These are phyloP conservation scores for Eucera pruinosa DNA, from an alignment of 2,888 invertebrate genomes.

Conservation along the genomic window DNA sequence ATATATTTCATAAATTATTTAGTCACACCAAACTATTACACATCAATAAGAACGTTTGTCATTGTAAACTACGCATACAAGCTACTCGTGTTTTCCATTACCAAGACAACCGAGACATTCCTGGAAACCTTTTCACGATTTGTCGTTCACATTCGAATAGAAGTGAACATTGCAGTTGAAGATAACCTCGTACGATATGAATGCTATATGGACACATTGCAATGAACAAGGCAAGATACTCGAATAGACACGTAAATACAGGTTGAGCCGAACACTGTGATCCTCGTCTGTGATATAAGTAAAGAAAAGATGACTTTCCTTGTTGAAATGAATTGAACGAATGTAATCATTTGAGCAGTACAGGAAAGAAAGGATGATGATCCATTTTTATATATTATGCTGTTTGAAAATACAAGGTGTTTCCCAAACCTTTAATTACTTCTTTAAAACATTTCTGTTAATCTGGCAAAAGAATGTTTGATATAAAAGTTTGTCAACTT, in stretches of 20 bases:
- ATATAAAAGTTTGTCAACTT: too few species aligned
- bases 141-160: slow-evolving; percentile 46
- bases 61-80: not conserved
- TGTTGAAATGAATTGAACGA: not conserved
- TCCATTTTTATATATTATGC: too few species aligned
- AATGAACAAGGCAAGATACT: slow-evolving; percentile 29
- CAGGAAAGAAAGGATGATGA: too few species aligned
- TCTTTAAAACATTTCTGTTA: too few species aligned
- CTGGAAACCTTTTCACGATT: slow-evolving; percentile 61
- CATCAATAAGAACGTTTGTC: not conserved
- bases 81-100: slow-evolving; percentile 49
- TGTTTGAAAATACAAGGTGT: too few species aligned
- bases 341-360: not conserved
- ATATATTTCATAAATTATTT: too few species aligned
- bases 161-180: slow-evolving; percentile 39
- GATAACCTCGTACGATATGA: slow-evolving; percentile 54
- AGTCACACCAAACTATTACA: too few species aligned
- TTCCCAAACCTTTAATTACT: too few species aligned
- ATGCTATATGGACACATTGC: slow-evolving; percentile 28
- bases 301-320: not conserved
- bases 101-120: slow-evolving; percentile 52
- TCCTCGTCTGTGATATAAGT: not conserved
- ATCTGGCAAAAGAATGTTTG: too few species aligned
- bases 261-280: not conserved
- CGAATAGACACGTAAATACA: slow-evolving; percentile 10